Percentiles rank a stretch among this genome's conserved stretches.
Evolutionary conservation across 1,140 invertebrate genomes (phyloP).

Genomic region (Acromyrmex heyeri): DNA sequence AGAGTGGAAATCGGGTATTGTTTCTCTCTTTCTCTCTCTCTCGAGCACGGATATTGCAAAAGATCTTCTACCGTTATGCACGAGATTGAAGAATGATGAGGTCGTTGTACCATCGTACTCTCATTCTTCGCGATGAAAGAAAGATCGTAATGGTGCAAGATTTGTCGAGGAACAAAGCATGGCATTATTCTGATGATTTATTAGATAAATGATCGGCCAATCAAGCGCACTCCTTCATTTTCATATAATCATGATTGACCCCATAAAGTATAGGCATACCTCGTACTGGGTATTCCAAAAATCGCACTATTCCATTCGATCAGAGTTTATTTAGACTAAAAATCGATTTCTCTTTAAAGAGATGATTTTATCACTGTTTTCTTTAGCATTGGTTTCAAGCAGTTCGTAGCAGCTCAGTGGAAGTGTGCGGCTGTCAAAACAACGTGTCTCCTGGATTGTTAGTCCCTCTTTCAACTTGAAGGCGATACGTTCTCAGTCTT

Average conservation of each 20-base stretch:
- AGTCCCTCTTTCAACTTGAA: background rate
- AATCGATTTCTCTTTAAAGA: background rate
- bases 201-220: slow-evolving; percentile 27
- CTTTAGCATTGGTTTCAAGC: background rate
- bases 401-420: background rate
- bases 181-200: slow-evolving; percentile 67
- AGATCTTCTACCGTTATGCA: slow-evolving; percentile 53
- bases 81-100: slow-evolving; percentile 18
- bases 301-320: background rate
- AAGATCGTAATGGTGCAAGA: slow-evolving; percentile 62
- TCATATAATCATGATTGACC: background rate
- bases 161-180: slow-evolving; percentile 34
- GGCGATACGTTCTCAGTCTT: background rate
- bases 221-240: background rate
- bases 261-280: background rate
- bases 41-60: slow-evolving; percentile 29
- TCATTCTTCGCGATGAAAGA: slow-evolving; percentile 31
- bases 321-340: background rate
- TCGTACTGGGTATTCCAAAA: background rate
- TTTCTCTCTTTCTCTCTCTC: slow-evolving; percentile 12
- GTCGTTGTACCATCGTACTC: slow-evolving; percentile 64
- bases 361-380: slow-evolving; percentile 14
- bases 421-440: slow-evolving; percentile 32
- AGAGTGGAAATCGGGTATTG: background rate
- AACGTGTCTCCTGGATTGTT: background rate